Evolutionary conservation across 2,113 vertebrate genomes (phyloP), one percentile per base, ranked within the genome.

Genomic region (Calyptomena viridis): DNA sequence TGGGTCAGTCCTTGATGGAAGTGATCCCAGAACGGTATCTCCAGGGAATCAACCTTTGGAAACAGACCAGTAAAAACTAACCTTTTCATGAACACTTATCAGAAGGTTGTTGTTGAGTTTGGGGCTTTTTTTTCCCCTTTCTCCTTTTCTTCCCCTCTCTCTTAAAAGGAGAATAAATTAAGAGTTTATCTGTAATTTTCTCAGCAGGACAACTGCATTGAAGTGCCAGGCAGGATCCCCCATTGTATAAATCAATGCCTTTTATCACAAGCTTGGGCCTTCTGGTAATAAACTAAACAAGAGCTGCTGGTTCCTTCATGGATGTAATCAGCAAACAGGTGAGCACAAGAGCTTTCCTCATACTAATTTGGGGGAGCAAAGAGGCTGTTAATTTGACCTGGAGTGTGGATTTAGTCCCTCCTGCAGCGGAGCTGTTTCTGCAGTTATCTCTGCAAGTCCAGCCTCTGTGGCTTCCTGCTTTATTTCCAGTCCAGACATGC

Each of bases 231-330:
- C 95, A 95, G 94, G 94, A 96, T 96, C 91, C 93, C 91, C 88
- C 69, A 97, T 98, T 98, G 96, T 97, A 95, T 90, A 95, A 97
- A 97, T 98, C 97, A 96, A 90, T 98, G 95, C 40, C 1, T 92
- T 97, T 97, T 94, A 98, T 98, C 97, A 88, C 55, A 64, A 96
- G 89, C 88, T 92, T 93, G 90, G 76, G 95, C 96, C 91, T 97
- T 96, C 87, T 97, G 95, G 97, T 97, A 98, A 97, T 96, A 97
- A 97, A 96, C 94, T 95, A 97, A 98, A 98, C 95, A 97, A 93
- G 97, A 96, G 89, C 89, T 84, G 82, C 85, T 69, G 93, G 77
- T 95, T 94, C 67, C 96, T 72, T 87, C 80, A 89, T 90, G 97
- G 90, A 87, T 96, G 88, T 94, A 98, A 96, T 98, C 97, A 96